Base-by-base conservation (phyloP, 2,888 invertebrate genomes). In the Acanthosoma haemorrhoidale region DNA sequence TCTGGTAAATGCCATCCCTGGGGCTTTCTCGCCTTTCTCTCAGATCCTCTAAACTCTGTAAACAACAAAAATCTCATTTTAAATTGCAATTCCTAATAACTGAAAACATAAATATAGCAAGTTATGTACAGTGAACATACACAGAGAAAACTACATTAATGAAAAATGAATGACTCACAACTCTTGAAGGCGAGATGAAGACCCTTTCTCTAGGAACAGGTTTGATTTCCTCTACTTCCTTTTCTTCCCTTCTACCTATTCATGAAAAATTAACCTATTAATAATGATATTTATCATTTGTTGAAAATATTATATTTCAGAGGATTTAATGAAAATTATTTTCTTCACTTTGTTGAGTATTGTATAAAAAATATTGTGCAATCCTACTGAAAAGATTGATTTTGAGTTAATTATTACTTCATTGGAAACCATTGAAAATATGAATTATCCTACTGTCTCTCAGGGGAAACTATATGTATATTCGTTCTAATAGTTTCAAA, bases 1-100 rank as follows among this genome's bases (percentile, higher is more conserved):
- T 76, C 68, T 76, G 76, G 74, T 77, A 76, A 31, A 76, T 76
- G 32, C 75, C 77, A 66, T 77, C 77, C 31, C 57, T 51, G 0
- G 51, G 32, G 11, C 57, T 29, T 15, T 57, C 51, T 32, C 57
- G 51, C 67, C 67, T 67, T 15, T 67, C 67, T 34, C 16, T 16
- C 1, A 57, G n/a, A 8, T 67, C 67, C 57, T 67, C 67, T 57
- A 67, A 13, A 21, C 51, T 67, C 67, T 67, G 16, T 15, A 64
- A 43, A 6, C n/a, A 39, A 21, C 9, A 36, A 58, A 4, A 18
- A 3, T 21, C 16, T 38, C 6, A 1, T 15, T n/a, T 9, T 36
- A 1, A 16, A 61, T 8, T 29, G n/a, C 8, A n/a, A n/a, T n/a
- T n/a, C n/a, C n/a, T n/a, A n/a, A n/a, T n/a, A n/a, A n/a, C n/a